Conservation (phyloP, 2,888 invertebrate genomes). For the Chrysopilus asiliformis region DNA sequence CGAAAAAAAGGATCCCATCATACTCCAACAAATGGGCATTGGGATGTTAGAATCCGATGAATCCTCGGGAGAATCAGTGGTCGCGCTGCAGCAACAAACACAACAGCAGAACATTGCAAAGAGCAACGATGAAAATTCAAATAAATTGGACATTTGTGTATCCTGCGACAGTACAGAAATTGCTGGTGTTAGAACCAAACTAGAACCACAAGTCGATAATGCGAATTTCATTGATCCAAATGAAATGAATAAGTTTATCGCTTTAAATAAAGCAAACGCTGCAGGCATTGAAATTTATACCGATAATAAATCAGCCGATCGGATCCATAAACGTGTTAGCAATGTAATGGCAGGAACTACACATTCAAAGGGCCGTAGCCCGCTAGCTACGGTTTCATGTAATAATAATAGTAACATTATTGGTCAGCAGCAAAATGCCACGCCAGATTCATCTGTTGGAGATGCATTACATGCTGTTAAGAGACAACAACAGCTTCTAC, state of each 20-base stretch:
- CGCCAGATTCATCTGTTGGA: conserved; percentile 4
- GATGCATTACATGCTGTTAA: no score
- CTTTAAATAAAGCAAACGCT: conserved; percentile 9
- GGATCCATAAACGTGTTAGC: conserved; percentile 17
- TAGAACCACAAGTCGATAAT: conserved; percentile 17
- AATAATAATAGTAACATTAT: conserved; percentile 27
- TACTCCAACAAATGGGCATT: conserved; percentile 48
- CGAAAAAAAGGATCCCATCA: no score
- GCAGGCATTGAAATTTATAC: conserved; percentile 25
- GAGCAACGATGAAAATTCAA: conserved; percentile 1
- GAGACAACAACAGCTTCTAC: conserved; percentile 15
- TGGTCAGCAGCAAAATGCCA: conserved; percentile 23
- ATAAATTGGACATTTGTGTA: conserved; percentile 24
- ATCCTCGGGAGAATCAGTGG: no score
- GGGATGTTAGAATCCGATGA: conserved; percentile 44
- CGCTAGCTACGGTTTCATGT: conserved; percentile 29
- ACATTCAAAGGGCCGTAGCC: conserved; percentile 27
- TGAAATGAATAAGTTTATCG: conserved; percentile 15
- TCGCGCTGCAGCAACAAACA: no score
- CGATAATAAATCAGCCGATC: conserved; percentile 13
- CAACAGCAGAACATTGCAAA: no score
- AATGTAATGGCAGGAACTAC: conserved; percentile 23
- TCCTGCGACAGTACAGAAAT: conserved; percentile 17
- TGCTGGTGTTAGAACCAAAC: conserved; percentile 13
- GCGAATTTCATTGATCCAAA: conserved; percentile 19